phyloP scores from a whole-genome alignment of 2,888 invertebrate genomes.

The Ashinkailepas kermadecensis region DNA sequence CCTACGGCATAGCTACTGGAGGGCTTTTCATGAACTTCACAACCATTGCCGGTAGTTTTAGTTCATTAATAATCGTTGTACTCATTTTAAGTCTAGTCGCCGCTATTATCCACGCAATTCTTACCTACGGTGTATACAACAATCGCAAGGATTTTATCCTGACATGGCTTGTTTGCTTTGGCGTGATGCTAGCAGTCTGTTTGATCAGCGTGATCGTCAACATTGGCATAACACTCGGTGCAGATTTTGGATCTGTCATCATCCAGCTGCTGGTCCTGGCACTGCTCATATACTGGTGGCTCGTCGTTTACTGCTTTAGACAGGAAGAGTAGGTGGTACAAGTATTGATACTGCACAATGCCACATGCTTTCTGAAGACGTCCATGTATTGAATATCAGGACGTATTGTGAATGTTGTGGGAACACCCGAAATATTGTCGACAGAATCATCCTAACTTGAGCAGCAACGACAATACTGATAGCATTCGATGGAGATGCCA shows the following conservation, averaged over 20 bases:
- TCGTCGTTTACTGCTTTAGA: not conserved
- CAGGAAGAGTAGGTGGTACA: not conserved
- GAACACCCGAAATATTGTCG: too few relatives aligned
- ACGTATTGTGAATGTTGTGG: too few relatives aligned
- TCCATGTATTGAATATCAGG: too few relatives aligned
- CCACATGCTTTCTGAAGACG: too few relatives aligned
- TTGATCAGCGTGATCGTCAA: not conserved
- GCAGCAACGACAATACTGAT: too few relatives aligned
- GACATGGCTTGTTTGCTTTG: not conserved
- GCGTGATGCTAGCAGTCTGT: not conserved
- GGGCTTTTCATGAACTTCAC: not conserved
- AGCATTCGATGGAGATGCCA: too few relatives aligned
- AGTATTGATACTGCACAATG: too few relatives aligned
- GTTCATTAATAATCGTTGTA: not conserved
- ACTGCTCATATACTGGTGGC: not conserved
- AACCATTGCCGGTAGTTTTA: not conserved
- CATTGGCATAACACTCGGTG: not conserved
- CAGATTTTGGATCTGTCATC: not conserved
- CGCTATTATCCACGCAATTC: not conserved
- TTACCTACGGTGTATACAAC: not conserved
- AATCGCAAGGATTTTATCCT: not conserved
- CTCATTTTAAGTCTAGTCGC: not conserved
- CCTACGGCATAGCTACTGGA: not conserved
- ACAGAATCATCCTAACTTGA: too few relatives aligned
- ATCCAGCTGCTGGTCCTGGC: not conserved